Base-by-base conservation (phyloP, 2,888 invertebrate genomes). In the Aporophyla lueneburgensis region DNA sequence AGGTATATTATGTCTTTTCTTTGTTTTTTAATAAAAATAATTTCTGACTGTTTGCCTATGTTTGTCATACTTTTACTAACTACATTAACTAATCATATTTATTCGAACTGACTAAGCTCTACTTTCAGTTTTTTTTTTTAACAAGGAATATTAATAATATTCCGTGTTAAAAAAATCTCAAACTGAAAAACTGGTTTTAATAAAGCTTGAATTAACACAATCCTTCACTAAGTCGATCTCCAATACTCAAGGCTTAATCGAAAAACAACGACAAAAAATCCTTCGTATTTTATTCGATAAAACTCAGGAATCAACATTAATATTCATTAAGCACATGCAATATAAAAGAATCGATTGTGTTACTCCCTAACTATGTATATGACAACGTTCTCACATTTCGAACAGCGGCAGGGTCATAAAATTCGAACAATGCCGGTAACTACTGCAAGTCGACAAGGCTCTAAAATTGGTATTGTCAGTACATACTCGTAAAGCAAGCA, bases 391-490 rank as follows among this genome's bases (percentile, higher is more conserved):
- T 88, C 82, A 87, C 86, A 90, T 90, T 89, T 89, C 68, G 12
- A 82, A 78, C 68, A 74, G 69, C 68, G 66, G 59, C 65, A 69
- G 87, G 84, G 88, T 92, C 92, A 90, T 93, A 93, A 94, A 94
- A 93, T 91, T 87, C 89, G 90, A 91, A 94, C 93, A 94, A 93
- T 93, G 88, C 89, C 85, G 86, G 91, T 92, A 92, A 93, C 93
- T 92, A 92, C 91, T 92, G 92, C 89, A 93, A 92, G 91, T 92
- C 91, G 89, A 94, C 93, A 92, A 87, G 91, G 92, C 90, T 91
- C 91, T 93, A 92, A 93, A 93, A 94, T 94, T 91, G 93, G 93
- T 93, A 94, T 93, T 93, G 94, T 93, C 92, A 91, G 92, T 92
- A 92, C 89, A 89, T 89, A 91, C 93, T 94, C 93, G 92, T 95